Base-by-base conservation (phyloP, 2,797 vertebrate species). In the Heterohyrax brucei region DNA sequence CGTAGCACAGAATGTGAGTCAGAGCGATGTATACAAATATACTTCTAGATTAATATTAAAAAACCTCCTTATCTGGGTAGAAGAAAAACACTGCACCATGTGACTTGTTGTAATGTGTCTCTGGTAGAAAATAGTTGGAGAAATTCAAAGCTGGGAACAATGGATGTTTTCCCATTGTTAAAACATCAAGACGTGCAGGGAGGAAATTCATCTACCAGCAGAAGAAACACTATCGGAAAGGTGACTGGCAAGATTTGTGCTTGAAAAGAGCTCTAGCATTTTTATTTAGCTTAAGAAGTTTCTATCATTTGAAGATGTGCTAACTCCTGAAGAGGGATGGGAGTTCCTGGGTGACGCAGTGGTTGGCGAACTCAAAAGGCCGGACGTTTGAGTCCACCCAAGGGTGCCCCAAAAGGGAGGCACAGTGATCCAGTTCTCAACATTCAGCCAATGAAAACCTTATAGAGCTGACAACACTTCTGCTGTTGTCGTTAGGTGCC, bases 241-340 rank as follows among this genome's bases (percentile, higher is more conserved):
- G 70, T n/a, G 7, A 9, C 2, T 82, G 84, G 70, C 10, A 87
- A 62, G 48, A n/a, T 72, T 81, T 85, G 44, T 2, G 1, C 87
- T 92, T 53, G 73, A 83, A 83, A 93, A 81, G 39, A 84, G 30
- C 44, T 59, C n/a, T 81, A 46, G 68, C 66, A 56, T n/a, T 81
- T 92, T 84, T 90, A n/a, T 92, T 77, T 62, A 75, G 44, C 18
- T 94, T 64, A 26, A 78, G 66, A n/a, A 90, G 72, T 9, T 66
- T 94, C 56, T 75, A 44, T 5, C 26, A 79, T 62, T 91, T 76
- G 78, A 87, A 86, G 50, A 87, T 46, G 76, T 86, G 48, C 59
- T 76, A 28, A 80, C 78, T 95, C 28, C 75, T 61, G 91, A 39
- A 89, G 21, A 80, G 46, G 70, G 70, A 33, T 39, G 22, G 19